These are phyloP conservation scores for Agrilus planipennis DNA, from an alignment of 1,140 invertebrate species.

Conservation along the genomic window DNA sequence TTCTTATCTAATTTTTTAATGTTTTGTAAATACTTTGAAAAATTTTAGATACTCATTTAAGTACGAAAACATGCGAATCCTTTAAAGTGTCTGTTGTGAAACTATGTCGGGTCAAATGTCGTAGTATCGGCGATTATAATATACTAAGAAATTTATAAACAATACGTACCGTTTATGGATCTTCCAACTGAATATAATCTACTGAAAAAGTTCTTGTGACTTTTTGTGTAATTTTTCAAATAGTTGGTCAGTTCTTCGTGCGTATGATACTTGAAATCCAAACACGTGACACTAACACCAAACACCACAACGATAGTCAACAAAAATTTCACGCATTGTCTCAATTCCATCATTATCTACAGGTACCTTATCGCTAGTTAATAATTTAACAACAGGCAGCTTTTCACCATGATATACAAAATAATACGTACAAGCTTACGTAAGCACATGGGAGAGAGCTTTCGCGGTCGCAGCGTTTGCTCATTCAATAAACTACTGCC, in stretches of 20 bases:
- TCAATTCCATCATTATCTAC: no score
- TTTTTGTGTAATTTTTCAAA: constrained; percentile 15
- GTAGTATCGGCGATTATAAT: neutral
- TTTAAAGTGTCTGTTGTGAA: no score
- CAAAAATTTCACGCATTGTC: neutral
- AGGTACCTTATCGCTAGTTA: no score
- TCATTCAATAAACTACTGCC: no score
- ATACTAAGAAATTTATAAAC: constrained; percentile 3
- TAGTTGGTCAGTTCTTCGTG: constrained; percentile 24
- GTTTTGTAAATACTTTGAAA: neutral
- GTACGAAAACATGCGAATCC: neutral
- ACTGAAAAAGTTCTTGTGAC: constrained; percentile 15
- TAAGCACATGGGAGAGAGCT: no score
- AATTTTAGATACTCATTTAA: constrained; percentile 26
- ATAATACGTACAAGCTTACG: no score
- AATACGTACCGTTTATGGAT: constrained; percentile 19
- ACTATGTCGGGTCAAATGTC: no score
- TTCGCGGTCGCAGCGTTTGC: no score
- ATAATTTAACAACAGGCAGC: no score
- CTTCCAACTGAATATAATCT: constrained; percentile 28
- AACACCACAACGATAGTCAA: neutral
- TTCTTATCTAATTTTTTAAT: no score
- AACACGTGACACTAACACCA: neutral
- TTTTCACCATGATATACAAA: no score
- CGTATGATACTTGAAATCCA: constrained; percentile 29